Evolutionary conservation across 2,888 invertebrate genomes (phyloP).

Genomic region (Tetropium fuscum): DNA sequence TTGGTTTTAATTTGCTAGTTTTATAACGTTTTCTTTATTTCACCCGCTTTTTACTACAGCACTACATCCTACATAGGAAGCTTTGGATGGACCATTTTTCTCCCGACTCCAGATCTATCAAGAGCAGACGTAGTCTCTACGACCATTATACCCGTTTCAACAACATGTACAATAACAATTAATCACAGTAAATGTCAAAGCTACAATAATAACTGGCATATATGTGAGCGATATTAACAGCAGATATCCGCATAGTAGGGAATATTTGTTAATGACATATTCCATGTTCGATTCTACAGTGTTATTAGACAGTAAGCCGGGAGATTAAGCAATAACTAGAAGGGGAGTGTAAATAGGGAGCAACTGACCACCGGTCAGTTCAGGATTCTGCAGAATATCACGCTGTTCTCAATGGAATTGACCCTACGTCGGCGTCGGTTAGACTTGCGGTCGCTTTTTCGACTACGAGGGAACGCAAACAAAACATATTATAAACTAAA

Average conservation of each 20-base stretch:
- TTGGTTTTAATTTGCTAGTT: no score
- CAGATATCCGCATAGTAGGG: constrained; percentile 43
- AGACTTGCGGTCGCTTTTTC: background rate
- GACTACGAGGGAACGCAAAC: background rate
- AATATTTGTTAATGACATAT: constrained; percentile 61
- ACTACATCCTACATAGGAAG: no score
- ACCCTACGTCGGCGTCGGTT: constrained; percentile 7
- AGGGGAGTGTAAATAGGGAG: constrained; percentile 59
- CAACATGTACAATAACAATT: constrained; percentile 41
- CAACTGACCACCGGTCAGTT: constrained; percentile 62
- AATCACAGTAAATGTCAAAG: constrained; percentile 55
- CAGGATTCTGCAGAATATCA: constrained; percentile 50
- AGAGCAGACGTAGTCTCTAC: constrained; percentile 32
- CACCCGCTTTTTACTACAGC: no score
- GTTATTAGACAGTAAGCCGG: constrained; percentile 62
- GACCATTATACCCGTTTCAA: constrained; percentile 32
- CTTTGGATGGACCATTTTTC: constrained; percentile 28
- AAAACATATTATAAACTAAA: background rate
- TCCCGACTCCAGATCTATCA: constrained; percentile 32
- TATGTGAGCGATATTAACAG: constrained; percentile 46
- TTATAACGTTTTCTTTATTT: no score
- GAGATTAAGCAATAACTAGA: constrained; percentile 65
- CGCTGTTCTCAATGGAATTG: background rate
- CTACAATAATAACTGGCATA: constrained; percentile 51
- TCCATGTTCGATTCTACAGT: constrained; percentile 53